Evolutionary conservation across 2,797 vertebrate genomes (phyloP), one percentile per base, ranked within the genome.

Genomic region (Allobates femoralis): DNA sequence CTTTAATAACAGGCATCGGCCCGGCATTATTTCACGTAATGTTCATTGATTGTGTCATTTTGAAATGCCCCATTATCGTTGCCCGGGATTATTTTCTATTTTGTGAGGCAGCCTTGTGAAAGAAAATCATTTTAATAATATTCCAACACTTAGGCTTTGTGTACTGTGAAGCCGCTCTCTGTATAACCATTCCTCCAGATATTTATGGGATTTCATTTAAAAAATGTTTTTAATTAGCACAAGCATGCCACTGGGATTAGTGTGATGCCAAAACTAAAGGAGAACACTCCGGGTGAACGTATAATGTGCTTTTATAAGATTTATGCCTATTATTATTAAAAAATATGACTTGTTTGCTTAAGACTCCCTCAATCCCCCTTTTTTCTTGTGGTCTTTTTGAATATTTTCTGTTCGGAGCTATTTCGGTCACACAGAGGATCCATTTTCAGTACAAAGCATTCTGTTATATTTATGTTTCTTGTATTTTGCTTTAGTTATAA

Each of bases 181-280:
- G 66, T 55, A 64, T 86, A 62, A 66, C 51, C 58, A 55, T 69
- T 76, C 41, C 67, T 26, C 19, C 76, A 78, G 37, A 75, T 58
- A 83, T 78, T 86, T 79, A 83, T 83, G 50, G 73, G 79, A 75
- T 86, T 81, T 66, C 58, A 79, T 75, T 76, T 41, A 81, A 55
- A 86, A 83, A 83, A 83, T 83, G 86, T 87, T 87, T 87, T 87
- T 71, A 87, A 87, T 87, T 87, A 87, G 64, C 79, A 62, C 73
- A 64, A 81, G 58, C 86, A 69, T 87, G 51, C 81, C 86, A 46
- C 51, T 69, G 86, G 86, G 85, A 76, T 87, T 83, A 78, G 58
- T 77, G 62, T 28, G 55, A 77, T 58, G 62, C 50, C 62, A 69
- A 79, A 56, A 75, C 56, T 51, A 74, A 60, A 71, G 53, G 74